Conservation (phyloP, 2,888 invertebrate species). For the Hylaea fasciaria region DNA sequence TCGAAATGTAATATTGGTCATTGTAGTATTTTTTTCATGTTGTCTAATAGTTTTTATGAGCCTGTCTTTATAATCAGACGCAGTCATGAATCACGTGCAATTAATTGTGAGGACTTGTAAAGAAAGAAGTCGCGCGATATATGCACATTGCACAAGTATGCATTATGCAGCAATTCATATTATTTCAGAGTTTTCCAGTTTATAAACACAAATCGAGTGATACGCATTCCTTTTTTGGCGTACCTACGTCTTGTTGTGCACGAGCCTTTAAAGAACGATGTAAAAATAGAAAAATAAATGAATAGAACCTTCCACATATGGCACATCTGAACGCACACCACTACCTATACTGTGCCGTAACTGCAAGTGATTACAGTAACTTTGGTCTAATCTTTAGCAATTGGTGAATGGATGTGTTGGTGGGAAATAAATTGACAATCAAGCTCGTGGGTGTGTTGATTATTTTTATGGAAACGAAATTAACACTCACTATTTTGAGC, state of each 20-base stretch:
- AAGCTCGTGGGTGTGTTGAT: conserved; percentile 17
- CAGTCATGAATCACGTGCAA: too few relatives aligned
- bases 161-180: too few relatives aligned
- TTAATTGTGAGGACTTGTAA: too few relatives aligned
- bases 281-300: conserved; percentile 58
- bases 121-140: too few relatives aligned
- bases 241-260: conserved; percentile 18
- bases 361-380: conserved; percentile 15
- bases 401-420: conserved; percentile 26
- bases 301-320: conserved; percentile 47
- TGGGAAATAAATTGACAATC: conserved; percentile 24
- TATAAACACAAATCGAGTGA: too few relatives aligned
- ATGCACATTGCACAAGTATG: too few relatives aligned
- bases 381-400: conserved; percentile 9
- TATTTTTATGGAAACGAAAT: conserved; percentile 21
- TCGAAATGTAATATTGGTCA: background rate
- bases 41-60: too few relatives aligned
- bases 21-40: too few relatives aligned
- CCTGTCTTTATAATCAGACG: too few relatives aligned
- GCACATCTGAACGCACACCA: conserved; percentile 27
- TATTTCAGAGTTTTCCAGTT: too few relatives aligned
- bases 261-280: conserved; percentile 38
- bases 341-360: conserved; percentile 2
- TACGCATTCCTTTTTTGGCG: too few relatives aligned
- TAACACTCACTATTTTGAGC: conserved; percentile 1